Percentiles rank a stretch among this genome's conserved stretches.
Evolutionary conservation across 1,140 invertebrate genomes (phyloP).

Genomic region (Orius insidiosus): DNA sequence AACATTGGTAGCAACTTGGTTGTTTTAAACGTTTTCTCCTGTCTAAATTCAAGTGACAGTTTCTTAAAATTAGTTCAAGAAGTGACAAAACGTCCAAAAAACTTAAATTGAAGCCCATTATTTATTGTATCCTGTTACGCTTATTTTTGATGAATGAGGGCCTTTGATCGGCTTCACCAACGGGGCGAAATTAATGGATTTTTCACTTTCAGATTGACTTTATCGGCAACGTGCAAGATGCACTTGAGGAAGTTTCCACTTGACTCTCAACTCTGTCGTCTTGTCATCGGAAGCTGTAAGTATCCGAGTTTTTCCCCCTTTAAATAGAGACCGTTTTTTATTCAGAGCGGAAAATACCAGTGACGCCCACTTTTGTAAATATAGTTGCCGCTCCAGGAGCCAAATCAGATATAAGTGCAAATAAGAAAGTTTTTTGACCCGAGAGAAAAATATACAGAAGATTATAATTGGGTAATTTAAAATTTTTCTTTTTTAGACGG

Average conservation of each 20-base stretch:
- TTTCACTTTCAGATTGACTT: slow-evolving; percentile 34
- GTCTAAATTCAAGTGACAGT: not conserved
- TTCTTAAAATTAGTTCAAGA: not conserved
- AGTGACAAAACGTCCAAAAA: not conserved
- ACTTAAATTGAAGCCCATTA: not conserved
- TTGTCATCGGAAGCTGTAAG: slow-evolving; percentile 44
- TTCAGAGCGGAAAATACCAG: too few species aligned
- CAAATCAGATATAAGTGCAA: not conserved
- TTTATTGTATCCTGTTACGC: too few species aligned
- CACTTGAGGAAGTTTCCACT: slow-evolving; percentile 44
- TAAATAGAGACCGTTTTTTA: too few species aligned
- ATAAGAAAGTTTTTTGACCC: not conserved
- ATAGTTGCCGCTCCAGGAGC: too few species aligned
- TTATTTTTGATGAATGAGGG: too few species aligned
- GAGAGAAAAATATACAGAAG: too few species aligned
- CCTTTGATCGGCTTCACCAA: not conserved
- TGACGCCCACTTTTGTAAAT: too few species aligned
- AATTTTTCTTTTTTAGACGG: slow-evolving; percentile 33
- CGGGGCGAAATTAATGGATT: not conserved
- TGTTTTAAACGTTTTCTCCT: too few species aligned
- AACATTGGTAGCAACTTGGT: too few species aligned
- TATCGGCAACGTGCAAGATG: slow-evolving; percentile 49
- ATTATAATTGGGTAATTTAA: too few species aligned
- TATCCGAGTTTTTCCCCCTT: slow-evolving; percentile 17
- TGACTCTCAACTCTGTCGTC: slow-evolving; percentile 40